Conservation (phyloP, 2,113 vertebrate genomes). For the Forbesichthys papilliferus region DNA sequence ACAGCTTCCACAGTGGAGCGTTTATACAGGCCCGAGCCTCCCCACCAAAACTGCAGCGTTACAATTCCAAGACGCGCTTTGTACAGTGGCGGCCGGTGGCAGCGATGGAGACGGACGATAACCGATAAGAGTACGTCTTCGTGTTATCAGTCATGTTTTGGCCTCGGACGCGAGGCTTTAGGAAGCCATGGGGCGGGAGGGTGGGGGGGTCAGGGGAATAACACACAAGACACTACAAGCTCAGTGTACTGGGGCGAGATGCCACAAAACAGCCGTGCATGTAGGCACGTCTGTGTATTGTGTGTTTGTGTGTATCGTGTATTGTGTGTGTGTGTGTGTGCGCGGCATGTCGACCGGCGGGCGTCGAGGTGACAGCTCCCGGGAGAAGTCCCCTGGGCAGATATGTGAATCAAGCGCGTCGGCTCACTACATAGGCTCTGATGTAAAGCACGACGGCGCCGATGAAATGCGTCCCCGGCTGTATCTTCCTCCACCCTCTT, state of each 20-base stretch:
- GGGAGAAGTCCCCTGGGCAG: slow-evolving; percentile 20
- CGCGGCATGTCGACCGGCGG: not conserved
- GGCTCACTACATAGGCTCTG: slow-evolving; percentile 62
- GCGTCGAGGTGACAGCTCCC: slow-evolving; percentile 36
- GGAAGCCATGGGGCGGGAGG: not conserved
- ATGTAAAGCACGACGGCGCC: slow-evolving; percentile 58
- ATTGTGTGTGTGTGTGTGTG: not conserved
- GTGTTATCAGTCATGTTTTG: slow-evolving; percentile 5
- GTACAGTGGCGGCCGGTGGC: slow-evolving; percentile 25
- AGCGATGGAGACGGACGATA: slow-evolving; percentile 36
- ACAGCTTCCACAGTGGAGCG: no score
- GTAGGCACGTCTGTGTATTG: not conserved
- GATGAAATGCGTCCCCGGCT: slow-evolving; percentile 52
- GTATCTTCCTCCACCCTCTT: slow-evolving; percentile 50
- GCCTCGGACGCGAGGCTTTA: not conserved
- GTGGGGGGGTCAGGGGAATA: not conserved
- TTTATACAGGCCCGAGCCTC: not conserved
- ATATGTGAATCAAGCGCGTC: slow-evolving; percentile 52
- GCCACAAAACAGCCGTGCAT: no score
- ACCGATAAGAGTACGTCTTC: not conserved
- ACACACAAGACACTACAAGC: no score
- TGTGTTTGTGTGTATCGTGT: slow-evolving; percentile 11
- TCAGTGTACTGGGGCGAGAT: no score
- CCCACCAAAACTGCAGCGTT: not conserved
- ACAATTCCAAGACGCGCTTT: not conserved